Evolutionary conservation across 2,888 invertebrate genomes (phyloP), one percentile per base, ranked within the genome.

Genomic region (Aleiodes testaceus): DNA sequence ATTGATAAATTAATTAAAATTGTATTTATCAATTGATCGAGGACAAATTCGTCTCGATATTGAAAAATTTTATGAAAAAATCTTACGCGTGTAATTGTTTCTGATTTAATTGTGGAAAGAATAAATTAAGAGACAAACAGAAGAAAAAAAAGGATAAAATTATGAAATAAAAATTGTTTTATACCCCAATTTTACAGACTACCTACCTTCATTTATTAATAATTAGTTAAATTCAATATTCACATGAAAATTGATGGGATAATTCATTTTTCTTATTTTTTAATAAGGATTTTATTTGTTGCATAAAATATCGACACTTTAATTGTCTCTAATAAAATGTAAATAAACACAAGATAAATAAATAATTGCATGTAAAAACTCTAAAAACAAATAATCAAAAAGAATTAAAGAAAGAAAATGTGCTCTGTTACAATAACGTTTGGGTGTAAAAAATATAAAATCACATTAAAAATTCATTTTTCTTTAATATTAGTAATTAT

Each of bases 391-490:
- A 53, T 53, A 11, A 53, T 53, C 14, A n/a, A 53, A 26, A 5
- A 26, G n/a, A 53, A 53, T 22, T 53, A 53, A 36, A 6, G 7
- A 47, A 47, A 14, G 26, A 16, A 18, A 18, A 12, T 36, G 36
- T 36, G 9, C 18, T 16, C 16, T 59, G 36, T 59, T 59, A 16
- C 30, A 59, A 36, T 59, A 59, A 5, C 59, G 18, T 12, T n/a
- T 75, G 66, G 66, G 72, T 66, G 74, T 79, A 80, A 77, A 80
- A 81, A 81, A 79, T 82, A 81, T 79, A 82, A 82, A 81, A 79
- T 79, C 71, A 78, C 70, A 68, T 75, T 72, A 78, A 74, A 78
- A 78, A 80, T 77, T 68, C 69, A 72, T 66, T 68, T 66, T 77
- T 74, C 70, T 79, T 72, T 66, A 55, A 59, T 66, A 22, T 72